phyloP scores from a whole-genome alignment of 1,140 invertebrate genomes.

The Andricus grossulariae region DNA sequence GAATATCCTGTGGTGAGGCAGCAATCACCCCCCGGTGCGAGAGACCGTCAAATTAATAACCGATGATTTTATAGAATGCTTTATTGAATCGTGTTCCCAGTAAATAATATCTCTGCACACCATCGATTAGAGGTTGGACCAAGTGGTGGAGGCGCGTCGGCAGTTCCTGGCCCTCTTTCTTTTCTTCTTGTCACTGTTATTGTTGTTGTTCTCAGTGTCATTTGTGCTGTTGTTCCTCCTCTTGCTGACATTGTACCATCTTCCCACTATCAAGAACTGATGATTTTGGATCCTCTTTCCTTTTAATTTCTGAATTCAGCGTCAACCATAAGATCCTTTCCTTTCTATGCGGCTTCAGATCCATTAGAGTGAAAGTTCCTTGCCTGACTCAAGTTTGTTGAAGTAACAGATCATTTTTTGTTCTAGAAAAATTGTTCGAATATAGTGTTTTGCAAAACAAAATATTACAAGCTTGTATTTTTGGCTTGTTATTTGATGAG shows the following conservation, averaged over 20 bases:
- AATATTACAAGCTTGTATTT: too few species aligned
- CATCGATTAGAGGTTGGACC: conserved; percentile 51
- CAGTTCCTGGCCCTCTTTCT: conserved; percentile 32
- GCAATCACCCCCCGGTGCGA: conserved; percentile 66
- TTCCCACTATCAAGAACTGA: background rate
- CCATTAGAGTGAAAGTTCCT: too few species aligned
- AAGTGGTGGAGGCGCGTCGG: conserved; percentile 22
- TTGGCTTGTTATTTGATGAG: too few species aligned
- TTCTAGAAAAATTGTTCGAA: too few species aligned
- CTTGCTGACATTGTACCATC: conserved; percentile 14
- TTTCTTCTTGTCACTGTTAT: conserved; percentile 26
- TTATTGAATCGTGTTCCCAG: conserved; percentile 69
- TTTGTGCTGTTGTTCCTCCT: background rate
- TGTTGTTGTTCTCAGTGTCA: conserved; percentile 37
- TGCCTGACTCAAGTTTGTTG: too few species aligned
- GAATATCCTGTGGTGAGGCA: conserved; percentile 59
- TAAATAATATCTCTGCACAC: conserved; percentile 65
- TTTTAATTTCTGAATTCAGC: too few species aligned
- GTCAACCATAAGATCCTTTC: background rate
- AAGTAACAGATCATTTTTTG: too few species aligned
- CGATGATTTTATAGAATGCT: conserved; percentile 73
- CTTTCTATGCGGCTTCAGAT: background rate
- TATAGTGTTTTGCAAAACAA: too few species aligned
- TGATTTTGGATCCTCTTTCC: too few species aligned
- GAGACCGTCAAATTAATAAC: conserved; percentile 74